Evolutionary conservation across 2,113 vertebrate species (phyloP).

Genomic region (Mormyrus lacerda): DNA sequence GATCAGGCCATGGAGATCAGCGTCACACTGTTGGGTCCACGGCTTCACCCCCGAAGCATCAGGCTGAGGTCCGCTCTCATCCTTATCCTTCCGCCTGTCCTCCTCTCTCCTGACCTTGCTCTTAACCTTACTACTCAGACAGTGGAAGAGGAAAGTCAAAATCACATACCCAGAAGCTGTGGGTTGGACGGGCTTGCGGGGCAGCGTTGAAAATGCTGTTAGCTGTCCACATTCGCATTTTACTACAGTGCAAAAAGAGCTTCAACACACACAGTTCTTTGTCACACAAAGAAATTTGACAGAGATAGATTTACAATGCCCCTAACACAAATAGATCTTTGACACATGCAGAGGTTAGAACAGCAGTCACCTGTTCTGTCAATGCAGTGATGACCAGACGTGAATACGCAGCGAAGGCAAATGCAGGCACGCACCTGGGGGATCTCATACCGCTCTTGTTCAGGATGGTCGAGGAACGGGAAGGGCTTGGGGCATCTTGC

Average conservation of each 20-base stretch:
- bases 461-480: slow-evolving; percentile 23
- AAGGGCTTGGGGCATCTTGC: slow-evolving; percentile 27
- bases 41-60: slow-evolving; percentile 20
- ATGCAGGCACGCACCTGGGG: slow-evolving; percentile 32
- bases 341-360: neutral
- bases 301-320: neutral
- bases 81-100: slow-evolving; percentile 39
- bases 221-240: neutral
- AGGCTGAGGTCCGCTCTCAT: slow-evolving; percentile 20
- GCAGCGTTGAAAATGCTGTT: neutral
- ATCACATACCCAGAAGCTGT: neutral
- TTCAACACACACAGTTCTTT: neutral
- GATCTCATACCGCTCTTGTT: slow-evolving; percentile 31
- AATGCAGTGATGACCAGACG: neutral
- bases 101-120: slow-evolving; percentile 35
- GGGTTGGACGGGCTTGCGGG: neutral
- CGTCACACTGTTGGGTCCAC: slow-evolving; percentile 38
- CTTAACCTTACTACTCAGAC: slow-evolving; percentile 38
- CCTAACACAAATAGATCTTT: neutral
- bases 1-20: slow-evolving; percentile 40
- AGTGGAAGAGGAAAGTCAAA: neutral
- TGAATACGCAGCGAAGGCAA: neutral
- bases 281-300: neutral
- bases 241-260: neutral
- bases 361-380: neutral